Evolutionary conservation across 2,113 vertebrate genomes (phyloP), one percentile per base, ranked within the genome.

Genomic region (Pedetes capensis): DNA sequence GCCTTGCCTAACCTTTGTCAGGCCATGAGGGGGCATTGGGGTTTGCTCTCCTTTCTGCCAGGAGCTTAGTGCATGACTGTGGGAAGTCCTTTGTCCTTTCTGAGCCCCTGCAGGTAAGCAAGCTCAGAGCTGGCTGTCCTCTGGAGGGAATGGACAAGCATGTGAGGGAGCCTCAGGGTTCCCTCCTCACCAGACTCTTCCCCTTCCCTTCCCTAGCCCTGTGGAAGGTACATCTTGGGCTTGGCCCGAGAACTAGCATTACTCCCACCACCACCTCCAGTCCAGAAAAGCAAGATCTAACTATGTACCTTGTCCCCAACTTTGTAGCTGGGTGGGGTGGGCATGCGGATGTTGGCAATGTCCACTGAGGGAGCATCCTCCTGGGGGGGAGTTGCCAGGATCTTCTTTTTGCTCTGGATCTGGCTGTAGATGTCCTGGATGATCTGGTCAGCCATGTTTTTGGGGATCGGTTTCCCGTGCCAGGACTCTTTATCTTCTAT

Each of bases 401-500:
- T 98, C 94, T 99, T 99, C 98, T 99, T 99, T 97, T 98, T 99
- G 98, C 98, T 99, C 89, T 98, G 98, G 93, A 99, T 99, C 97
- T 97, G 99, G 93, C 98, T 98, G 87, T 98, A 98, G 93, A 99
- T 98, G 91, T 99, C 99, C 95, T 99, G 99, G 96, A 99, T 98
- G 10, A 99, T 96, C 94, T 98, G 98, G 3, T 99, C 99, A 3
- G 99, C 99, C 99, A 99, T 99, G 96, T 99, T 99, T 97, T 99
- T 99, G 6, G 99, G 98, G 89, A 99, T 99, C 59, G 99, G 98
- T 96, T 99, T 99, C 88, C 99, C 99, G 14, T 99, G 99, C 99
- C 99, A 99, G 78, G 98, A 98, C 91, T 99, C 98, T 97, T 99
- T 99, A 96, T 99, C 99, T 97, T 99, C 99, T 53, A 99, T 96